phyloP scores from a whole-genome alignment of 2,888 invertebrate species.

The Sinopyrophorus schimmeli region DNA sequence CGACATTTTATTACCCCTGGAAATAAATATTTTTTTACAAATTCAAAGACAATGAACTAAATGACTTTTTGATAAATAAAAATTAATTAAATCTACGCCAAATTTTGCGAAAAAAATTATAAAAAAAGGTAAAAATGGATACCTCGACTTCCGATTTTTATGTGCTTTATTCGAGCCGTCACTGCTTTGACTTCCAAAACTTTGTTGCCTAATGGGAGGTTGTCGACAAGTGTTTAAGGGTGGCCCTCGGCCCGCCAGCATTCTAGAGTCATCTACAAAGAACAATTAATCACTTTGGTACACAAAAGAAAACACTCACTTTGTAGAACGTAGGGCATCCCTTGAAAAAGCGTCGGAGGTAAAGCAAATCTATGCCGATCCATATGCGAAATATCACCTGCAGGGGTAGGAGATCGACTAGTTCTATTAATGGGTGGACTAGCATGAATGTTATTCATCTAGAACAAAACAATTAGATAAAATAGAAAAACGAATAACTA shows the following conservation, averaged over 20 bases:
- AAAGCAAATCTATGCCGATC: slow-evolving; percentile 48
- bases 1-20: slow-evolving; percentile 45
- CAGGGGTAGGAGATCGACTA: slow-evolving; percentile 55
- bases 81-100: too few relatives aligned
- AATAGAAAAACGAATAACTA: slow-evolving; percentile 25
- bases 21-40: slow-evolving; percentile 33
- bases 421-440: slow-evolving; percentile 42
- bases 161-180: slow-evolving; percentile 37
- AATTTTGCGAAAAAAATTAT: too few relatives aligned
- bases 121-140: too few relatives aligned
- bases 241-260: slow-evolving; percentile 47
- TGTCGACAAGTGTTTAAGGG: slow-evolving; percentile 47
- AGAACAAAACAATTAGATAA: slow-evolving; percentile 1
- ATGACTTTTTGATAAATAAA: too few relatives aligned
- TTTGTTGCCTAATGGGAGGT: slow-evolving; percentile 38
- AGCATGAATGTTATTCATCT: slow-evolving; percentile 40
- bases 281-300: too few relatives aligned
- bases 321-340: slow-evolving; percentile 47
- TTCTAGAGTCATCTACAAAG: slow-evolving; percentile 47
- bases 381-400: slow-evolving; percentile 46
- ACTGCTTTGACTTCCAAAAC: slow-evolving; percentile 33
- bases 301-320: slow-evolving; percentile 17
- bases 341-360: slow-evolving; percentile 49
- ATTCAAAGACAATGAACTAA: too few relatives aligned
- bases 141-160: too few relatives aligned